phyloP scores from a whole-genome alignment of 2,888 invertebrate species.

The Imbricaverruca yamaguchii region DNA sequence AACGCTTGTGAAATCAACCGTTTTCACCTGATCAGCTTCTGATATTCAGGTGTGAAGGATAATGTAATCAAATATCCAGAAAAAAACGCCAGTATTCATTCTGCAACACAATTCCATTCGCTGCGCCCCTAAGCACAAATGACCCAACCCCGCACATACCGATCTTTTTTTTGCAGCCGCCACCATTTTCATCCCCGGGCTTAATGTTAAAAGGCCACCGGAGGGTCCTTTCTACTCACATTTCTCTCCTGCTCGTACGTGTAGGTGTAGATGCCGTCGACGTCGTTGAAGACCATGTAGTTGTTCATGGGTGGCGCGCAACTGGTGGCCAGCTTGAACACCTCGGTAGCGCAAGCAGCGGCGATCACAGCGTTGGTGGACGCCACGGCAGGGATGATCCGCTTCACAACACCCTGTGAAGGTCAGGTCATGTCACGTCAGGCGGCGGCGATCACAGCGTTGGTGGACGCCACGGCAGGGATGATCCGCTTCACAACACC shows the following conservation, averaged over 20 bases:
- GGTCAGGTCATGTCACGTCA: no score
- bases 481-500: slow-evolving; percentile 98
- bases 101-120: no score
- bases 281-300: slow-evolving; percentile 93
- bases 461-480: slow-evolving; percentile 98
- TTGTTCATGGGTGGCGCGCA: slow-evolving; percentile 85
- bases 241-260: slow-evolving; percentile 88
- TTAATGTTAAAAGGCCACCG: no score
- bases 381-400: slow-evolving; percentile 98
- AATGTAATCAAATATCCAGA: no score
- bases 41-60: no score
- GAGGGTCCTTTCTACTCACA: slow-evolving; percentile 36
- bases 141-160: no score
- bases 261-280: slow-evolving; percentile 91
- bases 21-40: no score
- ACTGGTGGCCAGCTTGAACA: slow-evolving; percentile 91
- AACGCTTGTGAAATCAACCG: no score
- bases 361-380: slow-evolving; percentile 99
- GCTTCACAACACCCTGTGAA: slow-evolving; percentile 93
- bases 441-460: slow-evolving; percentile 94
- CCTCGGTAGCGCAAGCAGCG: slow-evolving; percentile 90
- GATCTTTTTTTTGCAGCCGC: no score
- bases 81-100: no score
- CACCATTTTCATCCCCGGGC: no score
- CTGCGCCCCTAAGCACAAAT: no score